A percentile compares a stretch with the other conserved stretches of the same genome.
phyloP scores from a whole-genome alignment of 2,888 invertebrate genomes.

The Norana najaformis region DNA sequence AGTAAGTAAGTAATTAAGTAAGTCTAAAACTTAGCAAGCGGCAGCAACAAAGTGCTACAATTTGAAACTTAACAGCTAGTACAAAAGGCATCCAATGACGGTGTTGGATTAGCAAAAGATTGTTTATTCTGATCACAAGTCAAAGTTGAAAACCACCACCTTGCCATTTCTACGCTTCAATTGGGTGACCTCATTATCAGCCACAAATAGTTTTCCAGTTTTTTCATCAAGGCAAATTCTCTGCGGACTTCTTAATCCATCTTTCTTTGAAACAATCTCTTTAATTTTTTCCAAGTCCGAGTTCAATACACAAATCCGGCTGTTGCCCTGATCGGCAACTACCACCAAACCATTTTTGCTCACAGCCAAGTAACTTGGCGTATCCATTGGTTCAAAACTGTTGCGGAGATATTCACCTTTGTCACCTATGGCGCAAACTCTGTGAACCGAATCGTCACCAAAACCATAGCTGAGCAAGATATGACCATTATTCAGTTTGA shows the following conservation, averaged over 20 bases:
- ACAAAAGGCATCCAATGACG: too few species aligned
- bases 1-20: too few species aligned
- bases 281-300: background rate
- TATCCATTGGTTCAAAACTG: background rate
- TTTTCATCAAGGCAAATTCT: background rate
- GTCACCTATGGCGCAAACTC: background rate
- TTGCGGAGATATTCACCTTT: background rate
- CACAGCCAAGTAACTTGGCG: background rate
- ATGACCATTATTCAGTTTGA: background rate
- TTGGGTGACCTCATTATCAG: too few species aligned
- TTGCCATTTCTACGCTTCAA: too few species aligned
- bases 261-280: background rate
- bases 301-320: background rate
- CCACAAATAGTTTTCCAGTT: too few species aligned
- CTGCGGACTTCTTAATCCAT: background rate
- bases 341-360: background rate
- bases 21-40: too few species aligned
- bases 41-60: too few species aligned
- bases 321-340: background rate
- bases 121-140: background rate
- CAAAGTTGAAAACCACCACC: background rate
- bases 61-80: too few species aligned
- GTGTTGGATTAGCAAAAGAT: too few species aligned
- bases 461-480: background rate
- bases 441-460: background rate